These are phyloP conservation scores for Charadrius vociferus DNA, from an alignment of 2,113 vertebrate species.

Conservation along the genomic window DNA sequence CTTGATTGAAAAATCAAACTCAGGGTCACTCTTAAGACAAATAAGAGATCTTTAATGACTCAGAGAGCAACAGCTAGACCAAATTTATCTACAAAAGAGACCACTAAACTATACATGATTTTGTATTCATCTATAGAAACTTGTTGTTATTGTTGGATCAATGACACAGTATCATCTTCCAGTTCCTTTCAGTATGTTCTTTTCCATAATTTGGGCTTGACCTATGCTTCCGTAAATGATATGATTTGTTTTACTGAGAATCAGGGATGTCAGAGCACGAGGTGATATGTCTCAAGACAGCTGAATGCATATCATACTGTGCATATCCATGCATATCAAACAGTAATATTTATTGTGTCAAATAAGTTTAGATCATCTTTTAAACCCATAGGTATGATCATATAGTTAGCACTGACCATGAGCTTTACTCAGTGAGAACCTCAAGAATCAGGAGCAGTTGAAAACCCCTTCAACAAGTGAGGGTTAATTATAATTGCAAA, in stretches of 20 bases:
- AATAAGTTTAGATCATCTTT: neutral
- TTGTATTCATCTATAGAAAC: neutral
- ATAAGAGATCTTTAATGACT: neutral
- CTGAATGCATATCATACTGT: neutral
- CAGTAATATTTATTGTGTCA: neutral
- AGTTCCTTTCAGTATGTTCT: neutral
- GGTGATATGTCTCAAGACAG: neutral
- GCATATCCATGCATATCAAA: too few species aligned
- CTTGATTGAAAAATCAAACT: neutral
- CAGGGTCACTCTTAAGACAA: neutral
- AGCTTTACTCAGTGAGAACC: neutral
- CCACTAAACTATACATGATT: neutral
- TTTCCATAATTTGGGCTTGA: neutral
- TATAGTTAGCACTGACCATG: neutral
- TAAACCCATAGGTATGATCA: neutral
- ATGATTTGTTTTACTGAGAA: neutral
- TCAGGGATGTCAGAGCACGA: neutral
- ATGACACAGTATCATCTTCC: neutral
- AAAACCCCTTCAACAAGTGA: neutral
- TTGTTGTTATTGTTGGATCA: neutral
- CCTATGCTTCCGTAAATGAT: neutral
- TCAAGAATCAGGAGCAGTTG: neutral
- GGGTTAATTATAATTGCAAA: neutral
- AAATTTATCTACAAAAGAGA: neutral
- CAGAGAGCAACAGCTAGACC: neutral